These are phyloP conservation scores for Contarinia nasturtii DNA, from an alignment of 1,140 invertebrate species.

Conservation along the genomic window DNA sequence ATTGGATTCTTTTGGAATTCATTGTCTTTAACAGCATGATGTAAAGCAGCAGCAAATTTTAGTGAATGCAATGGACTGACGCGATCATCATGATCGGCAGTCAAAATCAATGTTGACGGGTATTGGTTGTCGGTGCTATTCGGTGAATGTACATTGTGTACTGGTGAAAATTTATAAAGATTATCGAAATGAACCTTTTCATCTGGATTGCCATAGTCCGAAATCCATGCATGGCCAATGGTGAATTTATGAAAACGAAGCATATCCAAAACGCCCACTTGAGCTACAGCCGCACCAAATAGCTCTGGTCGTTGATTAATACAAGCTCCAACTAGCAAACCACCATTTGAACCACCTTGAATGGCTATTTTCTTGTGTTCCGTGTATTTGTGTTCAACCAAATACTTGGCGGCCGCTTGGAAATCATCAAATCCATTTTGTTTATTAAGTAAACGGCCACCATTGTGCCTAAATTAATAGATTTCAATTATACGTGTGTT, in stretches of 20 bases:
- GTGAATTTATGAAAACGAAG: constrained; percentile 96
- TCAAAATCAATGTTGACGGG: constrained; percentile 76
- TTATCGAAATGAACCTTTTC: constrained; percentile 75
- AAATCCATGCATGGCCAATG: constrained; percentile 90
- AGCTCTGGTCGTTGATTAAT: constrained; percentile 90
- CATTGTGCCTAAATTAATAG: constrained; percentile 96
- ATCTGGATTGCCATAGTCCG: constrained; percentile 88
- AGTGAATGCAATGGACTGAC: constrained; percentile 91
- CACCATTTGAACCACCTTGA: constrained; percentile 92
- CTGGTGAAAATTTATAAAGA: constrained; percentile 80
- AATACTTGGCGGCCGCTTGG: constrained; percentile 76
- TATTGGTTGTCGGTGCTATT: constrained; percentile 43
- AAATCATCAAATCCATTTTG: constrained; percentile 98
- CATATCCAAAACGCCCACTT: constrained; percentile 95
- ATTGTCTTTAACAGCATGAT: constrained; percentile 45
- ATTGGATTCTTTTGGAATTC: constrained; percentile 69
- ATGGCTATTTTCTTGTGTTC: constrained; percentile 56
- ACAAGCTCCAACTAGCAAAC: constrained; percentile 78
- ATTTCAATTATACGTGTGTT: too few relatives aligned
- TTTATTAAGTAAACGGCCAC: constrained; percentile 76
- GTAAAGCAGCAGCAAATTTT: constrained; percentile 85
- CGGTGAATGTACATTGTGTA: constrained; percentile 77
- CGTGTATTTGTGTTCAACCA: constrained; percentile 71
- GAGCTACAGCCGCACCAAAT: constrained; percentile 75
- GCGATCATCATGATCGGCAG: constrained; percentile 95